Conservation (phyloP, 2,888 invertebrate genomes). For the Teinopalpus imperialis region DNA sequence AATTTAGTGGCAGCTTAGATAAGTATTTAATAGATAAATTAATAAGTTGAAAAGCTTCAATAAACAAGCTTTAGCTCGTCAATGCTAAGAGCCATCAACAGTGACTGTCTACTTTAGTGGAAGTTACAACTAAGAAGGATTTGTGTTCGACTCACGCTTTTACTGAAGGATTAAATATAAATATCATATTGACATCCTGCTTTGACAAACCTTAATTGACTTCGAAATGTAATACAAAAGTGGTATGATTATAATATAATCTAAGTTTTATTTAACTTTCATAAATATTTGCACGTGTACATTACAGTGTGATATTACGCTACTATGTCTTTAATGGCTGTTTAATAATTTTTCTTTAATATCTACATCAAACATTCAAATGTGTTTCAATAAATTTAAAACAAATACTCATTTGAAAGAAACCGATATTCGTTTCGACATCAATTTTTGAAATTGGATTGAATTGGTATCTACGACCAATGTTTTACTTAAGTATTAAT, state of each 20-base stretch:
- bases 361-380: too few species aligned
- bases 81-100: slow-evolving; percentile 72
- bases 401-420: too few species aligned
- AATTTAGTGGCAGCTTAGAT: slow-evolving; percentile 46
- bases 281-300: too few species aligned
- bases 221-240: slow-evolving; percentile 8
- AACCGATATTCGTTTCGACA: too few species aligned
- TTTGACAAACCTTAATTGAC: slow-evolving; percentile 37
- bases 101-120: slow-evolving; percentile 73
- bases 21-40: slow-evolving; percentile 73
- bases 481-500: too few species aligned
- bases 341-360: too few species aligned
- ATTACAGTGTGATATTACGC: too few species aligned
- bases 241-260: not conserved
- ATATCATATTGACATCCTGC: slow-evolving; percentile 63
- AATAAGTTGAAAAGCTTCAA: slow-evolving; percentile 76
- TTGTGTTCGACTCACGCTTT: slow-evolving; percentile 69
- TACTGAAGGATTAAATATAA: slow-evolving; percentile 65
- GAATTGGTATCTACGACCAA: too few species aligned
- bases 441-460: too few species aligned
- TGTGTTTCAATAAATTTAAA: too few species aligned
- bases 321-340: too few species aligned
- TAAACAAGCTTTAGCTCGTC: slow-evolving; percentile 70
- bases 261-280: not conserved
- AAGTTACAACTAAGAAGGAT: slow-evolving; percentile 79